Conservation (phyloP, 37 sponge, comb jelly and placozoan genomes). For the Halichondria panicea region DNA sequence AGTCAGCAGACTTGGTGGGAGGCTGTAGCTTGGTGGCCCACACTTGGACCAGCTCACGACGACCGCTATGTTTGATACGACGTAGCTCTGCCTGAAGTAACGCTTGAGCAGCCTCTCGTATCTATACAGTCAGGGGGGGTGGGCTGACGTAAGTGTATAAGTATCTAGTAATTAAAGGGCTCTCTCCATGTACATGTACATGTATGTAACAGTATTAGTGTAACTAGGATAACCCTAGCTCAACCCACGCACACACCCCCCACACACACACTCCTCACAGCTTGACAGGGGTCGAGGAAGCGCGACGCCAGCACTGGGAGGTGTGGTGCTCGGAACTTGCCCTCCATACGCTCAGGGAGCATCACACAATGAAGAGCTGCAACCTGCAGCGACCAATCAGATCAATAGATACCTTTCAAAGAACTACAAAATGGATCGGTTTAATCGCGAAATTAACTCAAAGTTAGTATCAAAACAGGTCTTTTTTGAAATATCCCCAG, state of each 20-base stretch:
- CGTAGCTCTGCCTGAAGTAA: conserved; percentile 84
- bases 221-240: background rate
- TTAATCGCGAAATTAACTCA: too few species aligned
- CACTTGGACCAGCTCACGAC: conserved; percentile 39
- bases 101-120: conserved; percentile 92
- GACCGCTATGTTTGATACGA: conserved; percentile 57
- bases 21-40: conserved; percentile 81
- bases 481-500: too few species aligned
- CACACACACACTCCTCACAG: conserved; percentile 56
- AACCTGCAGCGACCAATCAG: conserved; percentile 21
- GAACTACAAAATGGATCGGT: background rate
- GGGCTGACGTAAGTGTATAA: background rate
- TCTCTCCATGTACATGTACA: background rate
- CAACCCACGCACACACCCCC: background rate
- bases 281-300: conserved; percentile 75
- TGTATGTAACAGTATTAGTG: background rate
- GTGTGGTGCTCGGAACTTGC: conserved; percentile 77
- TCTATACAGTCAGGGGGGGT: conserved; percentile 52
- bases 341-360: conserved; percentile 89
- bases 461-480: too few species aligned
- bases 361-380: conserved; percentile 95
- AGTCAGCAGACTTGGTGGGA: background rate
- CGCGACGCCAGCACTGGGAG: conserved; percentile 81
- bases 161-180: too few species aligned
- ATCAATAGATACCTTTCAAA: background rate